phyloP scores from a whole-genome alignment of 1,140 invertebrate species.

The Panagrolaimus sp. region DNA sequence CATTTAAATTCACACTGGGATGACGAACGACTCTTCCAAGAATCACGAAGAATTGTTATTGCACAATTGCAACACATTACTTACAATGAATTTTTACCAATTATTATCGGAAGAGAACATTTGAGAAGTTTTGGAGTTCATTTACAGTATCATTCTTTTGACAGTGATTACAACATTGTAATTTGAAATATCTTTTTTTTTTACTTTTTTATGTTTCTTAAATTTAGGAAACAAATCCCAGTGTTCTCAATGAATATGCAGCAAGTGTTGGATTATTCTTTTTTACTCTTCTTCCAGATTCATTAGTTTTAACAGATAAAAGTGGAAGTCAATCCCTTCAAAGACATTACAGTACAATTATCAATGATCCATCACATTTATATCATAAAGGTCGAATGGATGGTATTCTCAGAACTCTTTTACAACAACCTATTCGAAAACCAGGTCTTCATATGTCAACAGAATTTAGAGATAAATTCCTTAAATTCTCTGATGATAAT shows the following conservation, averaged over 20 bases:
- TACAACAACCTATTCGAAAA: constrained; percentile 40
- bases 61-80: constrained; percentile 59
- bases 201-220: constrained; percentile 10
- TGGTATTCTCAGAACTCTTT: constrained; percentile 32
- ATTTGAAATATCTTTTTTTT: constrained; percentile 2
- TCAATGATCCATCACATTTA: constrained; percentile 48
- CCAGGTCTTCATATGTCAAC: constrained; percentile 43
- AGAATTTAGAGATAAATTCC: constrained; percentile 46
- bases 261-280: constrained; percentile 55
- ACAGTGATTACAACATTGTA: constrained; percentile 56
- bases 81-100: constrained; percentile 61
- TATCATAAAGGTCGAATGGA: constrained; percentile 35
- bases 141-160: constrained; percentile 42
- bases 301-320: constrained; percentile 28
- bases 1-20: constrained; percentile 80
- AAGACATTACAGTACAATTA: constrained; percentile 30
- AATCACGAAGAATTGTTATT: constrained; percentile 71
- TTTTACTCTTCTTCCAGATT: constrained; percentile 48
- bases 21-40: constrained; percentile 85
- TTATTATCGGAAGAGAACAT: constrained; percentile 55
- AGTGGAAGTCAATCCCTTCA: constrained; percentile 27
- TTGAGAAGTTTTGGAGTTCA: constrained; percentile 39
- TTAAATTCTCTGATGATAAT: constrained; percentile 36
- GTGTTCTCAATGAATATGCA: constrained; percentile 53
- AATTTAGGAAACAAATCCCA: constrained; percentile 50